Evolutionary conservation across 2,888 invertebrate species (phyloP).

Genomic region (Rhopalosiphum nymphaeae): DNA sequence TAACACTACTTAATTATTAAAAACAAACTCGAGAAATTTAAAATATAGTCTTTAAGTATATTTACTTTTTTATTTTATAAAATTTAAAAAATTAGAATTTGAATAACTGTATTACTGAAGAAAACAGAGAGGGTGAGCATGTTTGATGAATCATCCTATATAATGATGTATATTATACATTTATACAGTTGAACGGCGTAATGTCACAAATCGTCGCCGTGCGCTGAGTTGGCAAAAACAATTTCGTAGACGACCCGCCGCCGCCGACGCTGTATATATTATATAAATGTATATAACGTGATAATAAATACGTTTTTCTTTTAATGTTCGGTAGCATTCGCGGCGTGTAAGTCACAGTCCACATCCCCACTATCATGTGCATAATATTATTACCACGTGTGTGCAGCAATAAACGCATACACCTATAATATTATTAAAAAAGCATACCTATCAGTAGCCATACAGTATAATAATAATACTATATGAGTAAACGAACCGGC

Average conservation of each 20-base stretch:
- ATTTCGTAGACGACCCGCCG: not conserved
- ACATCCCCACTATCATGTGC: not conserved
- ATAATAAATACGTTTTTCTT: conserved; percentile 47
- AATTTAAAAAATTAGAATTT: not conserved
- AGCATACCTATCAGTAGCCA: not conserved
- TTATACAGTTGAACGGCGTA: not conserved
- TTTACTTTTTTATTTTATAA: no score
- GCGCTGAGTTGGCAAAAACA: not conserved
- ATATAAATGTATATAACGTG: not conserved
- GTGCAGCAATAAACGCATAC: not conserved
- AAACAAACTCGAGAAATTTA: no score
- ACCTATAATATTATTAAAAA: not conserved
- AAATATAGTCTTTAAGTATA: no score
- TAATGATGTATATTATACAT: not conserved
- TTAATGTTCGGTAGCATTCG: conserved; percentile 10
- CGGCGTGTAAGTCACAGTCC: not conserved
- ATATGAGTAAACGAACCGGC: not conserved
- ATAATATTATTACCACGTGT: not conserved
- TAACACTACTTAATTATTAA: no score
- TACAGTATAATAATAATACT: not conserved
- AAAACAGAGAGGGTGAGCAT: not conserved
- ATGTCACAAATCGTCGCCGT: not conserved
- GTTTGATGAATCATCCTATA: not conserved
- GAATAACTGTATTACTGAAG: not conserved
- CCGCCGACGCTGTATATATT: not conserved